Base-by-base conservation (phyloP, 1,140 invertebrate species). In the Lerema accius region DNA sequence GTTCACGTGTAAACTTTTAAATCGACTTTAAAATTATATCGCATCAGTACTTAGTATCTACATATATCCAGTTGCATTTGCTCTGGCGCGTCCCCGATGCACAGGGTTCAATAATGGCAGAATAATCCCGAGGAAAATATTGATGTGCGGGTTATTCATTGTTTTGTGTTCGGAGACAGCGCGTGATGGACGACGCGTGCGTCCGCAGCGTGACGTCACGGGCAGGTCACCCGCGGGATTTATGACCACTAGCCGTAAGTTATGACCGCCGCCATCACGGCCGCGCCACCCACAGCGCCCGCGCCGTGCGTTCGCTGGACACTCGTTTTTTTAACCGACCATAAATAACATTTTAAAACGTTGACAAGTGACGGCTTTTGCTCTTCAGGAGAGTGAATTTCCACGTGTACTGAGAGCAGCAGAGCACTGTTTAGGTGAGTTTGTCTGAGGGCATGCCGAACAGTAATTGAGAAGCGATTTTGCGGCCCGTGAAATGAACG, bases 241-340 rank as follows among this genome's bases (percentile, higher is more conserved):
- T 53, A 53, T 53, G 50, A 53, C 37, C 35, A 5, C 50, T 51
- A 14, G 17, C 50, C 19, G 50, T 53, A 53, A 53, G 50, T 53
- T 53, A 53, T 53, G 50, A 16, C 9, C 50, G 7, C 28, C 9
- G n/a, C 9, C 28, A 9, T 5, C 19, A 23, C 19, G 19, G 19
- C 19, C 2, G 2, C 19, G 19, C 28, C 28, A 32, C 28, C 28
- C 17, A 23, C 15, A 9, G 10, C 35, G 35, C 17, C 17, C 16
- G 10, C 35, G 35, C 17, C 17, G 35, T 53, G 28, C 28, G 1
- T 40, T 53, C 23, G 16, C 49, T 17, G 28, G 17, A 35, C 37
- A 35, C 37, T 32, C 16, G 23, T 13, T 28, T 49, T 32, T 49
- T 32, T 49, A 49, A 9, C 14, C 11, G 46, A 32, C 28, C 28